phyloP scores from a whole-genome alignment of 2,797 vertebrate species.

The Serranus cabrilla region DNA sequence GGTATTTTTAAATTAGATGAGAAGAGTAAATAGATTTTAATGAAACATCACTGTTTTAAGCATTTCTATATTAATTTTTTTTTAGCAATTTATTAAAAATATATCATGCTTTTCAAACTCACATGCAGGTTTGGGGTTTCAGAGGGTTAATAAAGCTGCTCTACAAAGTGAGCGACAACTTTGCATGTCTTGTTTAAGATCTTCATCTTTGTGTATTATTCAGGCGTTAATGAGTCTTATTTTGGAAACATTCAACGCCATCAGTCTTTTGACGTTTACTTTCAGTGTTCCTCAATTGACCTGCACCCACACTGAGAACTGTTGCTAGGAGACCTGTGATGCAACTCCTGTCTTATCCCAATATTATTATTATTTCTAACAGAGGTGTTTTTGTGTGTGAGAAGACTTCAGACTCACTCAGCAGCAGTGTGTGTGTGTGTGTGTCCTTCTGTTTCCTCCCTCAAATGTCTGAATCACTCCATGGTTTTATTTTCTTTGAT shows the following conservation, averaged over 20 bases:
- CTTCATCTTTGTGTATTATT: neutral
- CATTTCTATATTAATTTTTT: too few relatives aligned
- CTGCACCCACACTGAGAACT: neutral
- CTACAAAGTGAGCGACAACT: too few relatives aligned
- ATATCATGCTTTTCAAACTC: too few relatives aligned
- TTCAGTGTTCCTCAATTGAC: neutral
- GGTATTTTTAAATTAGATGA: too few relatives aligned
- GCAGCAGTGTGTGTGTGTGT: neutral
- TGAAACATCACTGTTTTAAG: too few relatives aligned
- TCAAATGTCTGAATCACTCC: slow-evolving; percentile 48
- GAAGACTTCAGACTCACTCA: slow-evolving; percentile 16
- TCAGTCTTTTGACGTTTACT: neutral
- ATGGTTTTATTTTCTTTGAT: slow-evolving; percentile 41
- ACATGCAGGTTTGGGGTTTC: too few relatives aligned
- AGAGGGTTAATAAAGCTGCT: too few relatives aligned
- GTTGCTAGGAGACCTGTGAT: slow-evolving; percentile 64
- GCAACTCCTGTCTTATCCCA: slow-evolving; percentile 26
- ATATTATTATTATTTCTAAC: slow-evolving; percentile 21
- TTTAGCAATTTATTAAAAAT: too few relatives aligned
- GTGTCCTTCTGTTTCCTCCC: slow-evolving; percentile 15
- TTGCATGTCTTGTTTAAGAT: too few relatives aligned
- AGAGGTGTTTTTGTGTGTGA: slow-evolving; percentile 20
- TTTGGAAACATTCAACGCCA: neutral
- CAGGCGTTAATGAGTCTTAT: neutral
- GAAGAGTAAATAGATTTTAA: too few relatives aligned